Percentiles rank a stretch among this genome's conserved stretches.
phyloP scores from a whole-genome alignment of 2,797 vertebrate species.

The Peromyscus melanophrys region DNA sequence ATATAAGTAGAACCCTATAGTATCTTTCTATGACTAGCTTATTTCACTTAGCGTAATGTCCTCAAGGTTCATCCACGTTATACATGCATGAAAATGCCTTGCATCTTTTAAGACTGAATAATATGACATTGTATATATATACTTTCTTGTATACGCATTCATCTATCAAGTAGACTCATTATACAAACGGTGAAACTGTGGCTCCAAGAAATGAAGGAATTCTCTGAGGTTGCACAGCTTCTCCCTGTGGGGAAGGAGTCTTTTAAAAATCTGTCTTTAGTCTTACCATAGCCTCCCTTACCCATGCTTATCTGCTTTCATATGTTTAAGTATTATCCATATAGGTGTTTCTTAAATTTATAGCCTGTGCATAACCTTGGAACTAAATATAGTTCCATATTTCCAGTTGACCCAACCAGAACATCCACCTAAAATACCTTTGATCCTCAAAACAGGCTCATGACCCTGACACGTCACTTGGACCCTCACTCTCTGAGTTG shows the following conservation, averaged over 20 bases:
- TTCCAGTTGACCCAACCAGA: slow-evolving; percentile 1
- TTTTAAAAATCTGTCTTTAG: slow-evolving; percentile 4
- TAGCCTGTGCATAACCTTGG: background rate
- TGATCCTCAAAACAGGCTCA: slow-evolving; percentile 1
- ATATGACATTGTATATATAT: background rate
- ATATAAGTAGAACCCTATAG: background rate
- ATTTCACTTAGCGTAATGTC: slow-evolving; percentile 14
- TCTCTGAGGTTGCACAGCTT: background rate
- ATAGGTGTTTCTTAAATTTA: slow-evolving; percentile 5
- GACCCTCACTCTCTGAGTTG: background rate
- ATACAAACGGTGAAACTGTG: slow-evolving; percentile 32
- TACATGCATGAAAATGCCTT: background rate
- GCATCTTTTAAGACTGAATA: background rate
- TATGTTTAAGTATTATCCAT: slow-evolving; percentile 75
- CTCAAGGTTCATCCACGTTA: background rate
- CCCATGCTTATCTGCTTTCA: background rate
- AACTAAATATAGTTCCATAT: slow-evolving; percentile 50
- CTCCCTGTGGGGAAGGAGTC: background rate
- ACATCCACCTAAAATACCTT: background rate
- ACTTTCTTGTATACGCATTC: background rate
- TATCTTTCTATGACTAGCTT: slow-evolving; percentile 18
- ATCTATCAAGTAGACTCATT: background rate
- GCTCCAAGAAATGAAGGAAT: slow-evolving; percentile 7
- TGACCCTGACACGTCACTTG: background rate
- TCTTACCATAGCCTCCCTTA: background rate